Conservation (phyloP, 35 echinoderm and acorn worm species). For the Eucidaris tribuloides region DNA sequence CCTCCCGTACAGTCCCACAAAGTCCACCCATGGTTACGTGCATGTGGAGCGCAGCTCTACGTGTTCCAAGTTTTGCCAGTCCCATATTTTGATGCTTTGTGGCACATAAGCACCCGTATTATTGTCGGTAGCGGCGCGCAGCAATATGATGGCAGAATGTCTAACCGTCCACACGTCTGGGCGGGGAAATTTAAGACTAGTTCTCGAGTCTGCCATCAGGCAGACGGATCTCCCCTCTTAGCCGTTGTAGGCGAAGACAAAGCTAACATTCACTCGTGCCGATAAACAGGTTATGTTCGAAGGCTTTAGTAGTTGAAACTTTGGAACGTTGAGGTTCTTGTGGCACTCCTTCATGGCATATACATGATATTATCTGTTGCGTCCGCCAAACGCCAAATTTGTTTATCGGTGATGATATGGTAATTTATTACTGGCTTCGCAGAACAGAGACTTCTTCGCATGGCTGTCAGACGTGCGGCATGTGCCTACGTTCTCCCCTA, state of each 20-base stretch:
- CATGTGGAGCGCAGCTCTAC: too few relatives aligned
- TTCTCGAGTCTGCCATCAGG: conserved; percentile 58
- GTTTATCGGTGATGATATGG: conserved; percentile 19
- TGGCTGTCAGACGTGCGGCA: conserved; percentile 32
- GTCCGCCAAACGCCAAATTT: conserved; percentile 28
- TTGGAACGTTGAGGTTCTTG: conserved; percentile 31
- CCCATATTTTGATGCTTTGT: conserved; percentile 37
- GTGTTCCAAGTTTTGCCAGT: conserved; percentile 32
- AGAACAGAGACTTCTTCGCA: not conserved
- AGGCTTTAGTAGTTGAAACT: too few relatives aligned
- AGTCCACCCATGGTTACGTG: not conserved
- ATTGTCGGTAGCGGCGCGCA: conserved; percentile 63
- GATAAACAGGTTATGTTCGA: too few relatives aligned
- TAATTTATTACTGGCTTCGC: not conserved
- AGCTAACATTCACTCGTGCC: conserved; percentile 34
- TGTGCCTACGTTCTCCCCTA: conserved; percentile 4
- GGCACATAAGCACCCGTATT: not conserved
- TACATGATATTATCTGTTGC: conserved; percentile 24
- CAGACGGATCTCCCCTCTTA: conserved; percentile 57
- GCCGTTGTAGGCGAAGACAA: conserved; percentile 42
- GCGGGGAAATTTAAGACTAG: not conserved
- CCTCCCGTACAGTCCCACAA: not conserved
- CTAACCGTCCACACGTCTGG: conserved; percentile 29
- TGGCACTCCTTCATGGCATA: conserved; percentile 55
- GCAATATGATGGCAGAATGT: conserved; percentile 33